Conservation (phyloP, 2,888 invertebrate genomes). For the Heliconius hortense region DNA sequence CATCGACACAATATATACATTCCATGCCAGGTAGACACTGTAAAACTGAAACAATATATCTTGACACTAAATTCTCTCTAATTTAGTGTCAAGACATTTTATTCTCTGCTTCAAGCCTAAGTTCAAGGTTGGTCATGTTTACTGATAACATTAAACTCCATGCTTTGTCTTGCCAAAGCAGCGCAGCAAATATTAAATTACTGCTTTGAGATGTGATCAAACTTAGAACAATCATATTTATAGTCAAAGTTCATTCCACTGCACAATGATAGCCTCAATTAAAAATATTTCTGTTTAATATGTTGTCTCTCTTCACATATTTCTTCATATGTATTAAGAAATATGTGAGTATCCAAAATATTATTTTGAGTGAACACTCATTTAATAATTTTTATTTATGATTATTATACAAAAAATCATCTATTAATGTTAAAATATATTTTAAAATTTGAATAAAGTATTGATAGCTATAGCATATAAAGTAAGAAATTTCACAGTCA, state of each 20-base stretch:
- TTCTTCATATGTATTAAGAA: no score
- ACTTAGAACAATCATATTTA: neutral
- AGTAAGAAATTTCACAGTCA: conserved; percentile 3
- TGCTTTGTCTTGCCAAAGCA: neutral
- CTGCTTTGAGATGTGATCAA: neutral
- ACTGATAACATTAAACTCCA: neutral
- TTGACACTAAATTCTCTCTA: no score
- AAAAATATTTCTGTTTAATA: no score
- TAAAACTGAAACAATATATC: no score
- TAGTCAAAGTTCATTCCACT: neutral
- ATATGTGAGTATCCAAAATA: no score
- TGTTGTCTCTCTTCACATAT: no score
- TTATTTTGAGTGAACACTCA: no score
- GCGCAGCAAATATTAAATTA: neutral
- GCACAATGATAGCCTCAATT: no score
- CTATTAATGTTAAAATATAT: no score
- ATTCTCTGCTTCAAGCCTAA: neutral
- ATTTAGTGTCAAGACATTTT: neutral
- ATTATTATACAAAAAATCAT: no score
- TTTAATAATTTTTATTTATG: no score
- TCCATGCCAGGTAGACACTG: neutral
- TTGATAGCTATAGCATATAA: neutral
- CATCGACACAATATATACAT: neutral
- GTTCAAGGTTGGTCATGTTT: neutral
- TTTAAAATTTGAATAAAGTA: neutral